Conservation (phyloP, 2,888 invertebrate species). For the Thecophora atra region DNA sequence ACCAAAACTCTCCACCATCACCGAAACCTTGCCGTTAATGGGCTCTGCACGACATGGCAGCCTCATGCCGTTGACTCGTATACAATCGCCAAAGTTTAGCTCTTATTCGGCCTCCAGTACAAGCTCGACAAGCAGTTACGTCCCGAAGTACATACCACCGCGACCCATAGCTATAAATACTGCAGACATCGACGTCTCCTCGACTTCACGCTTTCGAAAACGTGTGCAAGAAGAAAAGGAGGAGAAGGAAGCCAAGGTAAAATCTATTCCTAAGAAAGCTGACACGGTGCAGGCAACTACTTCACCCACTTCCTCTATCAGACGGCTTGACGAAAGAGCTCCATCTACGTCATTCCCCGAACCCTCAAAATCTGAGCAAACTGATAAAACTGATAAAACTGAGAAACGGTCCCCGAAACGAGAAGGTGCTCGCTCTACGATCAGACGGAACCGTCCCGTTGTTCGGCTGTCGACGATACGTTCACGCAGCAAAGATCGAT, state of each 20-base stretch:
- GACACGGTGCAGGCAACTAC: constrained; percentile 8
- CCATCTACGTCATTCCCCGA: not conserved
- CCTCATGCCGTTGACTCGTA: constrained; percentile 66
- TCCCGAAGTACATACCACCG: constrained; percentile 66
- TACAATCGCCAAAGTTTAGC: constrained; percentile 69
- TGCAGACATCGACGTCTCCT: constrained; percentile 84
- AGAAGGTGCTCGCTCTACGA: constrained; percentile 68
- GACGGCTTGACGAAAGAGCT: constrained; percentile 1
- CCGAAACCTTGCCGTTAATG: constrained; percentile 68
- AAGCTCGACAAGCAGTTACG: constrained; percentile 58
- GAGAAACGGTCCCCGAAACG: constrained; percentile 31
- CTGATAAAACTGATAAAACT: too few species aligned
- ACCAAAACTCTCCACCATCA: constrained; percentile 79
- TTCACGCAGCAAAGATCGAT: constrained; percentile 55
- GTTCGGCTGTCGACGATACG: constrained; percentile 77
- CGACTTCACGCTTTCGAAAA: constrained; percentile 68
- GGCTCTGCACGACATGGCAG: constrained; percentile 53
- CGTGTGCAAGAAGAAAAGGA: constrained; percentile 44
- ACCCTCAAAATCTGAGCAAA: constrained; percentile 20
- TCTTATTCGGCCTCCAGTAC: constrained; percentile 57
- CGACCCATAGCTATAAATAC: constrained; percentile 83
- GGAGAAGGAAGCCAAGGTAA: constrained; percentile 27
- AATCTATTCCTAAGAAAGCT: constrained; percentile 21
- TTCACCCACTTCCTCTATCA: constrained; percentile 37
- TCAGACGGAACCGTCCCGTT: constrained; percentile 78